Percentiles rank a stretch among this genome's conserved stretches.
Conservation (phyloP, 1,140 invertebrate genomes). For the Drosophila leontia region DNA sequence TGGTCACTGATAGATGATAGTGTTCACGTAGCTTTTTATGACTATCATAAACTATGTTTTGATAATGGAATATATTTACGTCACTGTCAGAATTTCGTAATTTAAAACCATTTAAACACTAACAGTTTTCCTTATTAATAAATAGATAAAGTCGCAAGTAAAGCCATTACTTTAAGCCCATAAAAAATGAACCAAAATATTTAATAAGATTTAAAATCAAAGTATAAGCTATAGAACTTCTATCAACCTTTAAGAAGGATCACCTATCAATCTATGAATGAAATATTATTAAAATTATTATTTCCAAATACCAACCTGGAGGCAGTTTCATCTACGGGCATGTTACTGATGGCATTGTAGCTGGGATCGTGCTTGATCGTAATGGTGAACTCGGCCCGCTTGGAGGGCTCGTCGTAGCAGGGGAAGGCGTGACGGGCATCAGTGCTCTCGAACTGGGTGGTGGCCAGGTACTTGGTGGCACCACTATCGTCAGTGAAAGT, state of each 20-base stretch:
- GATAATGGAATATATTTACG: background rate
- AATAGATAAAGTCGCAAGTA: too few species aligned
- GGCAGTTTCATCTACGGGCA: slow-evolving; percentile 85
- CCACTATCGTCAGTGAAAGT: slow-evolving; percentile 87
- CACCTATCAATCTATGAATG: too few species aligned
- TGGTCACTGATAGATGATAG: background rate
- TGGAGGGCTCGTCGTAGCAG: slow-evolving; percentile 94
- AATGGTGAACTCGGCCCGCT: slow-evolving; percentile 92
- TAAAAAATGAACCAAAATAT: too few species aligned
- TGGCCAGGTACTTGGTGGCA: slow-evolving; percentile 88
- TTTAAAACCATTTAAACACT: background rate
- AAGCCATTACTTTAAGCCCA: too few species aligned
- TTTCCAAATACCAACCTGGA: slow-evolving; percentile 45
- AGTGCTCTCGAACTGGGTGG: slow-evolving; percentile 93
- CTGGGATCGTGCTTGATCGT: slow-evolving; percentile 87
- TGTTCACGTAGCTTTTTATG: background rate
- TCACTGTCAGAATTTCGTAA: background rate
- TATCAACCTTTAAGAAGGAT: too few species aligned
- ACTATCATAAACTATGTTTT: background rate
- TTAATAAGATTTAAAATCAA: too few species aligned
- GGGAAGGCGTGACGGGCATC: slow-evolving; percentile 93
- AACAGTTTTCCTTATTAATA: too few species aligned
- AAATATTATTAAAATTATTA: too few species aligned
- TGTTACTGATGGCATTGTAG: slow-evolving; percentile 91
- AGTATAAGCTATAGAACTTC: too few species aligned